Base-by-base conservation (phyloP, 2,888 invertebrate genomes). In the Chrysina gloriosa region DNA sequence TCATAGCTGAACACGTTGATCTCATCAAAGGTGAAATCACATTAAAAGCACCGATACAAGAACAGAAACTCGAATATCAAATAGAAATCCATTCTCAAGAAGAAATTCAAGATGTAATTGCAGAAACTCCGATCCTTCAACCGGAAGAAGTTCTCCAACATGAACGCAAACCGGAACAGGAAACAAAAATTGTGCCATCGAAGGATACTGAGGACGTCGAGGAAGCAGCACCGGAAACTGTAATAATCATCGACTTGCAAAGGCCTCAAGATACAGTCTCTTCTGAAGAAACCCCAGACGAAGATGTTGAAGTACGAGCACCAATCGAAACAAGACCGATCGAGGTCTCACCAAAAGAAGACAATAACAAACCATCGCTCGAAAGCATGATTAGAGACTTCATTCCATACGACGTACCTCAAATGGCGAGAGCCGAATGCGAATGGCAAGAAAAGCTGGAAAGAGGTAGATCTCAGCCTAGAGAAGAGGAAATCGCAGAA, bases 361-460 rank as follows among this genome's bases (percentile, higher is more conserved):
- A 65, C 39, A 14, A 36, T 2, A 25, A 69, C n/a, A 70, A 67
- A 45, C 52, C 52, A 9, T 14, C 16, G 3, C 3, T 52, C 14
- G 31, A 9, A 14, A 31, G 31, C 7, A 14, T 52, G 19, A n/a
- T 52, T 4, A 23, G 16, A 16, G 52, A 52, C 9, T 52, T 52
- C 16, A 25, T 52, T 9, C 16, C 58, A 21, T 75, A 76, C 39
- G 73, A 74, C 47, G 68, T 73, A 25, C 45, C 72, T 61, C 64
- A 72, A 66, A 67, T 75, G 68, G 4, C 70, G 7, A 63, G 65
- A 63, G 71, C 73, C 3, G 76, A 75, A 73, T 65, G 25, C n/a
- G 70, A 71, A 45, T 75, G 70, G 50, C 69, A 73, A 16, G 66
- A 67, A 21, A 42, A 61, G 14, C 23, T 36, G 5, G 65, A 42